These are phyloP conservation scores for Xenentodon cancila DNA, from an alignment of 2,797 vertebrate species.

Conservation along the genomic window DNA sequence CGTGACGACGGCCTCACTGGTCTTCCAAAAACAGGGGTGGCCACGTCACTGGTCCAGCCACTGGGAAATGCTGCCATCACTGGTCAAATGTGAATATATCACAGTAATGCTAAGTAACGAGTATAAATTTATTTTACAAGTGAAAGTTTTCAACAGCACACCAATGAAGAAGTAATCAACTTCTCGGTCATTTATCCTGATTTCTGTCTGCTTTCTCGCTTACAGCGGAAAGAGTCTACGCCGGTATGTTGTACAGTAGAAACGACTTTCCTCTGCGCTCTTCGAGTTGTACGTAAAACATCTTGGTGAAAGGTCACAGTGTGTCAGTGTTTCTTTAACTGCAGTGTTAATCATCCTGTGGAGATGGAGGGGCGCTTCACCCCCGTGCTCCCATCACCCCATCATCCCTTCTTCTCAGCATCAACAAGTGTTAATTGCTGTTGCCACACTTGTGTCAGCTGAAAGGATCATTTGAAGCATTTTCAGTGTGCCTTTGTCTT, in stretches of 20 bases:
- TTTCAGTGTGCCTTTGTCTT: background rate
- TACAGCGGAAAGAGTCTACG: background rate
- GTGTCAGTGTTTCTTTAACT: slow-evolving; percentile 14
- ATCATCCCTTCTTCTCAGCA: slow-evolving; percentile 2
- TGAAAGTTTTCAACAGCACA: no score
- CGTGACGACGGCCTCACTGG: no score
- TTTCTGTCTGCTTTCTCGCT: background rate
- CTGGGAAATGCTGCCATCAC: no score
- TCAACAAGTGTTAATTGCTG: slow-evolving; percentile 16
- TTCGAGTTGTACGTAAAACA: background rate
- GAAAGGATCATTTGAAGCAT: slow-evolving; percentile 29
- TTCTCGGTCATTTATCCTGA: no score
- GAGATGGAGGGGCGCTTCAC: background rate
- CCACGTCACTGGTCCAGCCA: no score
- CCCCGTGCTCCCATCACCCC: background rate
- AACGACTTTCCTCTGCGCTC: background rate
- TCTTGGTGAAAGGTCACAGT: background rate
- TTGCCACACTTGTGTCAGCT: slow-evolving; percentile 13
- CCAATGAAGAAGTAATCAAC: no score
- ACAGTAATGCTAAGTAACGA: no score
- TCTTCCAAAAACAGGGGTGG: no score
- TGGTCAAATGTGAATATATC: no score
- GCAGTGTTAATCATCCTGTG: slow-evolving; percentile 9
- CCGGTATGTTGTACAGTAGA: background rate
- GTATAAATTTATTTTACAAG: no score